Evolutionary conservation across 1,140 invertebrate species (phyloP).

Genomic region (Cyphomyrmex costatus): DNA sequence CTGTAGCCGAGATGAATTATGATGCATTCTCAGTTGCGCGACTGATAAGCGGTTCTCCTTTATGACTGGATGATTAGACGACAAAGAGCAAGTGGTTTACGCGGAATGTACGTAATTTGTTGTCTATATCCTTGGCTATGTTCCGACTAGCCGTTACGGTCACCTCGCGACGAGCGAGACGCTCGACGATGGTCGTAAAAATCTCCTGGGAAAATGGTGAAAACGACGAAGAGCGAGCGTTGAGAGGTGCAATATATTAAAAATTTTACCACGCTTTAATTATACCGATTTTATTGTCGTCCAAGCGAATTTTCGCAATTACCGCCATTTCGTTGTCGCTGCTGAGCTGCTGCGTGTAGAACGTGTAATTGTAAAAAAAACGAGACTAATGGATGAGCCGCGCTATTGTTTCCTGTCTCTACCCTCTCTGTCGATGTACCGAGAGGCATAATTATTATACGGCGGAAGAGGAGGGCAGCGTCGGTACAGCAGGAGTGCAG

Average conservation of each 20-base stretch:
- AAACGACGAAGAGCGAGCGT: slow-evolving; percentile 23
- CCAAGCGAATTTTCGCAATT: slow-evolving; percentile 74
- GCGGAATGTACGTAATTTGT: slow-evolving; percentile 42
- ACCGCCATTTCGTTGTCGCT: slow-evolving; percentile 43
- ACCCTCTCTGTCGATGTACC: slow-evolving; percentile 26
- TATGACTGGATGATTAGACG: slow-evolving; percentile 53
- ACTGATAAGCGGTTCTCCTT: slow-evolving; percentile 33
- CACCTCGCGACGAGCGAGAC: slow-evolving; percentile 10
- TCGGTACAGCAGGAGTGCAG: slow-evolving; percentile 64
- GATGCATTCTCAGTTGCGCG: neutral
- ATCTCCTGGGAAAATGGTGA: slow-evolving; percentile 36
- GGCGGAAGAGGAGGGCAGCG: slow-evolving; percentile 47
- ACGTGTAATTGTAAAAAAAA: slow-evolving; percentile 63
- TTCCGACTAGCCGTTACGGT: slow-evolving; percentile 27
- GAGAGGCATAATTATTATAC: slow-evolving; percentile 59
- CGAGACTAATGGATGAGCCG: slow-evolving; percentile 65
- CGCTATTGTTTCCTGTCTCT: slow-evolving; percentile 64
- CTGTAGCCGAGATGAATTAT: neutral
- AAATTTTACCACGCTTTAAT: slow-evolving; percentile 70
- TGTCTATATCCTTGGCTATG: slow-evolving; percentile 19
- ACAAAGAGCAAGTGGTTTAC: slow-evolving; percentile 41
- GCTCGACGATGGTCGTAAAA: slow-evolving; percentile 39
- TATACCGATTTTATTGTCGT: slow-evolving; percentile 71
- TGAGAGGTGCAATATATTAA: slow-evolving; percentile 62
- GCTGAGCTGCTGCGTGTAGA: neutral